Evolutionary conservation across 2,888 invertebrate species (phyloP), one percentile per base, ranked within the genome.

Genomic region (Seladonia tumulorum): DNA sequence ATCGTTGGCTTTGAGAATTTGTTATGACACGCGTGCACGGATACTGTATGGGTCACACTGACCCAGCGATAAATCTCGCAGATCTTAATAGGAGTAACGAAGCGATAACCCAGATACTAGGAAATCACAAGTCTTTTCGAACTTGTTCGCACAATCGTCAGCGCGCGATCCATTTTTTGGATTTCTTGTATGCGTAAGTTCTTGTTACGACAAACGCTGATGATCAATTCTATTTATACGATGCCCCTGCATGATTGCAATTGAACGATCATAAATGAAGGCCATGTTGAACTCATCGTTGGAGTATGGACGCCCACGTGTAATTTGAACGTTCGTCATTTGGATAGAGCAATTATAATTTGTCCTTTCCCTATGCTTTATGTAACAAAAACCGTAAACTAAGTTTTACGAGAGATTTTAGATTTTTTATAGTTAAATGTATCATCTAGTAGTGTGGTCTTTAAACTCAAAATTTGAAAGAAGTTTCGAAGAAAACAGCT

Each of bases 51-150:
- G 93, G 93, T 93, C 92, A 93, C 89, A 88, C 87, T 87, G 83
- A 83, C 84, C 84, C 84, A 76, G 57, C 86, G 91, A 93, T 93
- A 93, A 93, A 92, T 93, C 91, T 90, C 81, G 29, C 81, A 78
- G 87, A 80, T 88, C 92, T 93, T 89, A 92, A 92, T 93, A 88
- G 80, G 86, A 87, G 88, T 90, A 91, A 92, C 88, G 88, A 92
- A 86, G 90, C 91, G 93, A 93, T 93, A 93, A 93, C 93, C 93
- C 90, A 93, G 89, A 91, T 92, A 89, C 82, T 77, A 76, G 84
- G 84, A 91, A 87, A 87, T 78, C 72, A 76, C 83, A 70, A 86
- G 79, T 75, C 81, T 77, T 87, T 76, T 66, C 77, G 68, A 86
- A 79, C 42, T 22, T 53, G 75, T 42, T 53, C 72, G 75, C 25